Evolutionary conservation across 2,888 invertebrate genomes (phyloP).

Genomic region (Sceliomorpha sp.): DNA sequence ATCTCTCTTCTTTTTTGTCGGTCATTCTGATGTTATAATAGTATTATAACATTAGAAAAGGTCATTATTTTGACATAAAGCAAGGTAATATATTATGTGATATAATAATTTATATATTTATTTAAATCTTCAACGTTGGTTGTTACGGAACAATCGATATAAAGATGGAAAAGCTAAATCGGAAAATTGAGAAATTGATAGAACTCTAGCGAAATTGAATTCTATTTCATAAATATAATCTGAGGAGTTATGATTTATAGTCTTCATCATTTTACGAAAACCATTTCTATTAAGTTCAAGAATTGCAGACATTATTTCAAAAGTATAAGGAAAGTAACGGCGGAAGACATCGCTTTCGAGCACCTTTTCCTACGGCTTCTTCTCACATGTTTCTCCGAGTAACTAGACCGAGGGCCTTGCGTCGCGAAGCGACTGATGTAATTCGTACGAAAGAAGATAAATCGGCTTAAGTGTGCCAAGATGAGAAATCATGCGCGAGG

Average conservation of each 20-base stretch:
- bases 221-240: constrained; percentile 28
- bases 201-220: too few relatives aligned
- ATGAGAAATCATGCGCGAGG: constrained; percentile 65
- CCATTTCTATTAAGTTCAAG: constrained; percentile 30
- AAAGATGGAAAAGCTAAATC: too few relatives aligned
- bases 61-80: too few relatives aligned
- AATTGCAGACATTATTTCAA: constrained; percentile 21
- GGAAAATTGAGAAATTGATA: too few relatives aligned
- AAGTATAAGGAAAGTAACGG: constrained; percentile 31
- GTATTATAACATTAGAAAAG: too few relatives aligned
- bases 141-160: too few relatives aligned
- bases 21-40: too few relatives aligned
- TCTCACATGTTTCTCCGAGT: constrained; percentile 38
- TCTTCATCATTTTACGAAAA: constrained; percentile 17
- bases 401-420: constrained; percentile 22
- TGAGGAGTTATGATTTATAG: constrained; percentile 29
- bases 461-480: constrained; percentile 45
- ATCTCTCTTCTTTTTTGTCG: too few relatives aligned
- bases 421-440: constrained; percentile 37
- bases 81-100: too few relatives aligned
- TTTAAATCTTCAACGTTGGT: too few relatives aligned
- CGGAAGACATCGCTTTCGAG: constrained; percentile 29
- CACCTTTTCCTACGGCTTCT: constrained; percentile 31
- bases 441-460: constrained; percentile 51
- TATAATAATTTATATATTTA: too few relatives aligned